Percentiles rank a stretch among this genome's conserved stretches.
phyloP scores from a whole-genome alignment of 2,888 invertebrate genomes.

The Yponomeuta malinellus region DNA sequence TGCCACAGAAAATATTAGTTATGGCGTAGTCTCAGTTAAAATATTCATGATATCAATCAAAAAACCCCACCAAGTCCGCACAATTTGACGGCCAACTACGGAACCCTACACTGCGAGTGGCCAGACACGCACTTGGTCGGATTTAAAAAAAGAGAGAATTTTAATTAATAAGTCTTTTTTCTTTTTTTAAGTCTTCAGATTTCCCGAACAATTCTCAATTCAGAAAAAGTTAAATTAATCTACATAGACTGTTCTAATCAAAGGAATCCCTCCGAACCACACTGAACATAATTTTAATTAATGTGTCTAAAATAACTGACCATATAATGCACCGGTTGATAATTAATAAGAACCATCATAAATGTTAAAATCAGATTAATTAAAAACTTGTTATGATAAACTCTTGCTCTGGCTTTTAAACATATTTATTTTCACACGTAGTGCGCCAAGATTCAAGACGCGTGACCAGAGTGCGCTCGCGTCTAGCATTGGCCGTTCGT shows the following conservation, averaged over 20 bases:
- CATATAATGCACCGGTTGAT: neutral
- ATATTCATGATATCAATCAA: too few species aligned
- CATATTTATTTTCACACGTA: conserved; percentile 5
- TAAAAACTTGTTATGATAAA: conserved; percentile 6
- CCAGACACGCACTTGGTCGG: too few species aligned
- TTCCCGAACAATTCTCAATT: too few species aligned
- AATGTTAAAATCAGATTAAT: neutral
- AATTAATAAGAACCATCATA: neutral
- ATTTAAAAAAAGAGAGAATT: too few species aligned
- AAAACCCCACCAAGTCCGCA: too few species aligned
- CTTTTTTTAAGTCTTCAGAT: too few species aligned
- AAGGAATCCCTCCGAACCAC: neutral
- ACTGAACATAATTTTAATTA: neutral
- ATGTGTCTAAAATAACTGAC: neutral
- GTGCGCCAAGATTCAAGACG: conserved; percentile 58
- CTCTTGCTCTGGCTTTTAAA: neutral
- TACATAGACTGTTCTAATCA: neutral
- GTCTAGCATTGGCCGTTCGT: conserved; percentile 55
- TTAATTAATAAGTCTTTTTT: too few species aligned
- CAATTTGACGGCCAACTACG: too few species aligned
- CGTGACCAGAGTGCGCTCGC: conserved; percentile 60
- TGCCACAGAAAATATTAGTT: too few species aligned
- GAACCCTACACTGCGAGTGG: too few species aligned
- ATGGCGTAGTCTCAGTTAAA: too few species aligned
- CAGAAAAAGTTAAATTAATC: too few species aligned